Evolutionary conservation across 92 coral and sea anemone species (phyloP).

Genomic region (Bergia sp.): DNA sequence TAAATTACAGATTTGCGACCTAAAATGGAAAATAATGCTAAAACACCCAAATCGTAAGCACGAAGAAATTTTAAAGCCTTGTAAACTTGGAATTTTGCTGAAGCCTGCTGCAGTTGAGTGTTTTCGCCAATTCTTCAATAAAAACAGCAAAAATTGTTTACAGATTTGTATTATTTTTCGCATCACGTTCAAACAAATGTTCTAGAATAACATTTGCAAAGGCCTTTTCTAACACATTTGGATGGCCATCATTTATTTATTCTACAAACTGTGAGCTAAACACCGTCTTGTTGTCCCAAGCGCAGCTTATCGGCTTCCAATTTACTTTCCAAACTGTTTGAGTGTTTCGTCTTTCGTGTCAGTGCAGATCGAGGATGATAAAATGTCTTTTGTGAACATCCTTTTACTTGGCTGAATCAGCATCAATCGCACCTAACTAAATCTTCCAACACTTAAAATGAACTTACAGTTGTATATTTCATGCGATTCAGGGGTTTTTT

Average conservation of each 20-base stretch:
- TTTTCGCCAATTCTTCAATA: background rate
- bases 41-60: background rate
- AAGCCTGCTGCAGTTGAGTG: background rate
- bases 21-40: background rate
- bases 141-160: constrained; percentile 29
- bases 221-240: constrained; percentile 13
- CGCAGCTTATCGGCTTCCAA: background rate
- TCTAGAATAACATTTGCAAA: constrained; percentile 36
- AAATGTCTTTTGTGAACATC: background rate
- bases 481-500: too few relatives aligned
- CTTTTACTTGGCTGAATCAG: background rate
- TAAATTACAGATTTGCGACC: constrained; percentile 6
- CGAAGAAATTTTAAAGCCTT: background rate
- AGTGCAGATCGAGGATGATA: background rate
- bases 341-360: background rate
- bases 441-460: background rate
- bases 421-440: background rate
- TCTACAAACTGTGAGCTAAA: background rate
- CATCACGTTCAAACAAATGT: constrained; percentile 3
- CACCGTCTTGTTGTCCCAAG: constrained; percentile 23
- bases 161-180: constrained; percentile 26
- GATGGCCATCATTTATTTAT: constrained; percentile 26
- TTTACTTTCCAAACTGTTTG: background rate
- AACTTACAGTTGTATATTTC: too few relatives aligned
- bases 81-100: background rate